Evolutionary conservation across 2,888 invertebrate genomes (phyloP), one percentile per base, ranked within the genome.

Genomic region (Loripinus fragilis): DNA sequence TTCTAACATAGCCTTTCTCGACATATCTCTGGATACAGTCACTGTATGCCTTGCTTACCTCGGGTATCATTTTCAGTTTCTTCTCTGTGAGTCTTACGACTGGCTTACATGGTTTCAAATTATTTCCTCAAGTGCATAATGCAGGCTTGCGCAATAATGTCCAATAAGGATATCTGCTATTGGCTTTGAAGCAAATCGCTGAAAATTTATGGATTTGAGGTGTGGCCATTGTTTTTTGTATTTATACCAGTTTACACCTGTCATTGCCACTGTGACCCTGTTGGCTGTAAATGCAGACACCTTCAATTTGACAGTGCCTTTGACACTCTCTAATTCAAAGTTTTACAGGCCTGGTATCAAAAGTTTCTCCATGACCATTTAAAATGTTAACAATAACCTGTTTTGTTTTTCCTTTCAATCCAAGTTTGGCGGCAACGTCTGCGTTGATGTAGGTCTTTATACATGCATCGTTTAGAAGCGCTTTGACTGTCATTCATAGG

Each of bases 31-130:
- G n/a, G n/a, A n/a, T n/a, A n/a, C n/a, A n/a, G n/a, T n/a, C n/a
- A n/a, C n/a, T n/a, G n/a, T n/a, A n/a, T n/a, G n/a, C n/a, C n/a
- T n/a, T n/a, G n/a, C n/a, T n/a, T n/a, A n/a, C n/a, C n/a, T n/a
- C 74, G 17, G 68, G 65, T 25, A 65, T 67, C 50, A 52, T 80
- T 8, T 7, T n/a, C 25, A 80, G 42, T 50, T 71, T 64, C 33
- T 71, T 80, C 33, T 83, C 69, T 1, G 65, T 72, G 0, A 72
- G 41, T 20, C 65, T 5, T 20, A 65, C 72, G 8, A 41, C 17
- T 28, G 65, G 72, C 28, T 15, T 10, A 1, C 48, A 35, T 35
- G 25, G 23, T 48, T 35, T 30, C 65, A 64, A 2, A 0, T 25
- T 12, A 65, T 5, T 65, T 72, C 72, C 7, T 45, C 23, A 0